Percentiles rank a stretch among this genome's conserved stretches.
These are phyloP conservation scores for Dryomyza anilis DNA, from an alignment of 2,888 invertebrate genomes.

Conservation along the genomic window DNA sequence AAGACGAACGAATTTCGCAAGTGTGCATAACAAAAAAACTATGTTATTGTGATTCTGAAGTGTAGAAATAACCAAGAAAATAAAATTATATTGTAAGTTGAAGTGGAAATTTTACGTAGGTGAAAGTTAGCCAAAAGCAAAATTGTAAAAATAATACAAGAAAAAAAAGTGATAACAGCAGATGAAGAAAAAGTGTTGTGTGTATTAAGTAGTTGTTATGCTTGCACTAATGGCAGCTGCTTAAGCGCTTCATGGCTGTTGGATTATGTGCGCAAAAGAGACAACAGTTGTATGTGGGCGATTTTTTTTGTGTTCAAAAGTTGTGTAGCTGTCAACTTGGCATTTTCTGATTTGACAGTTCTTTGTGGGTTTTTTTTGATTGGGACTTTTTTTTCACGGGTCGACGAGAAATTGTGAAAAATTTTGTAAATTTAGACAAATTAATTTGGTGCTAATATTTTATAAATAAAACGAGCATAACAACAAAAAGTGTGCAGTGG, in stretches of 20 bases:
- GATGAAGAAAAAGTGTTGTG: no score
- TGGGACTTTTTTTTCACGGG: no score
- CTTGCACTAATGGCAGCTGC: no score
- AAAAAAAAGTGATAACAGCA: not conserved
- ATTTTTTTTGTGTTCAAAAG: not conserved
- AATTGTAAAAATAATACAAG: not conserved
- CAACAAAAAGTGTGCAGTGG: slow-evolving; percentile 2
- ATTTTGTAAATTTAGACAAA: slow-evolving; percentile 5
- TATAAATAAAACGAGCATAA: slow-evolving; percentile 1
- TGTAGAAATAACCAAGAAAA: not conserved
- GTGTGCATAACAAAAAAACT: not conserved
- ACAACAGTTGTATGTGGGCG: not conserved
- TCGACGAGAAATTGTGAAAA: not conserved
- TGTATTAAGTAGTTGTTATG: no score
- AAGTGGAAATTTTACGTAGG: not conserved
- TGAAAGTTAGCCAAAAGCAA: slow-evolving; percentile 7
- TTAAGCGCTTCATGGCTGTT: no score
- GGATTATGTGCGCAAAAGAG: no score
- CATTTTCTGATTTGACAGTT: slow-evolving; percentile 3
- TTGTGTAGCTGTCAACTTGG: slow-evolving; percentile 13
- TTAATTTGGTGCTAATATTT: not conserved
- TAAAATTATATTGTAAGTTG: slow-evolving; percentile 10
- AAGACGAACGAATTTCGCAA: not conserved
- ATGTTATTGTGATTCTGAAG: not conserved
- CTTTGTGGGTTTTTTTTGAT: no score